Base-by-base conservation (phyloP, 2,888 invertebrate species). In the Epinotia brunnichana region DNA sequence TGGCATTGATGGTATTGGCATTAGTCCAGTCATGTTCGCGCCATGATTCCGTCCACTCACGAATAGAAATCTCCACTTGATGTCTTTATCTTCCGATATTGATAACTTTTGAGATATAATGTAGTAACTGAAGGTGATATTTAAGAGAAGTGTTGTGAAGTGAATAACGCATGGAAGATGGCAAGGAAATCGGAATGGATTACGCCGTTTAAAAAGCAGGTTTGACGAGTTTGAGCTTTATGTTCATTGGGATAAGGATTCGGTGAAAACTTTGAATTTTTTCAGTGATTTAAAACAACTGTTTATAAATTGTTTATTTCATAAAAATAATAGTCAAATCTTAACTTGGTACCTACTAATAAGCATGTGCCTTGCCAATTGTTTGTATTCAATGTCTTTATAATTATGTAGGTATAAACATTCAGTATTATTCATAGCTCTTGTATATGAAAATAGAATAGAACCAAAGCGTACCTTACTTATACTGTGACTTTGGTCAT, bases 191-290 rank as follows among this genome's bases (percentile, higher is more conserved):
- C 66, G 10, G 41, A 35, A 19, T 67, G 67, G 61, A 67, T 72
- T 11, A 72, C 72, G 13, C 72, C 72, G 3, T 72, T 72, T 48
- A 72, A 62, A 17, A 72, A 67, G 19, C 72, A 72, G 72, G 72
- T 72, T 39, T 24, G 64, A 2, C 7, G 0, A 15, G n/a, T 21
- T 35, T 24, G 56, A n/a, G 17, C n/a, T 51, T 59, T 39, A 13
- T 41, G 15, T 3, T 11, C 21, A n/a, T 48, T 29, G 35, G 13
- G 9, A 41, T 41, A 13, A 11, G n/a, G 11, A 5, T 62, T n/a
- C 15, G 17, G 24, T 24, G 2, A 19, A 41, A 13, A 24, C 41
- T 13, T 29, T 4, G 15, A 17, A 2, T n/a, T n/a, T n/a, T n/a
- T n/a, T n/a, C n/a, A n/a, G n/a, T n/a, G n/a, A n/a, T n/a, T n/a